These are phyloP conservation scores for Pristiophorus japonicus DNA, from an alignment of 2,113 vertebrate genomes.

Conservation along the genomic window DNA sequence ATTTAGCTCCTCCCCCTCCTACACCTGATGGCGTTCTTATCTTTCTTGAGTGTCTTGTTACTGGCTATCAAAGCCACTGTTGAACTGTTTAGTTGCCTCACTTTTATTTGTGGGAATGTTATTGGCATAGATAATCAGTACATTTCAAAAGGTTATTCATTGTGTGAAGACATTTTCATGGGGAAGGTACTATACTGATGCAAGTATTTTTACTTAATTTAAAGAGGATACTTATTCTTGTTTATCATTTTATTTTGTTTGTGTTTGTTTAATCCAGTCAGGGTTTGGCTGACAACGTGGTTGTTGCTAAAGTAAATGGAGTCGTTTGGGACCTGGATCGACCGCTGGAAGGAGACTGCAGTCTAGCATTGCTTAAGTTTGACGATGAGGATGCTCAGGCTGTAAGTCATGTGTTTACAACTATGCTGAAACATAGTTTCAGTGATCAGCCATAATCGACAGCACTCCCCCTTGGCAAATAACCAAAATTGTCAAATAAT, in stretches of 20 bases:
- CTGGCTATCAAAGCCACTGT: background rate
- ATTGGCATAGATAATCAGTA: background rate
- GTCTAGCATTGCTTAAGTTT: slow-evolving; percentile 87
- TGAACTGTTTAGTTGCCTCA: background rate
- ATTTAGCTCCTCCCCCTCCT: background rate
- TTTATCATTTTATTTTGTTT: slow-evolving; percentile 15
- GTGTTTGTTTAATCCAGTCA: slow-evolving; percentile 62
- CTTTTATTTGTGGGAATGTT: background rate
- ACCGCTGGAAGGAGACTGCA: slow-evolving; percentile 81
- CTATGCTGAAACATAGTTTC: background rate
- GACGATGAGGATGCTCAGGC: slow-evolving; percentile 94
- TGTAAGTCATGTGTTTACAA: slow-evolving; percentile 61
- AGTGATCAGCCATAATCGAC: background rate
- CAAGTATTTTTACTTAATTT: background rate
- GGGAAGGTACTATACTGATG: background rate
- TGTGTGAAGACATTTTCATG: background rate
- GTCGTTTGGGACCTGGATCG: slow-evolving; percentile 89
- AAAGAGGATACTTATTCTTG: background rate
- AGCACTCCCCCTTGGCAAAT: background rate
- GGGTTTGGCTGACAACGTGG: slow-evolving; percentile 85
- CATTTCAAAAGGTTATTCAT: background rate
- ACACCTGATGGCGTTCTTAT: background rate
- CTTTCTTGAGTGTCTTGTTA: background rate
- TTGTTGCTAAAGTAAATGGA: slow-evolving; percentile 86
- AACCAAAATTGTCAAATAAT: background rate